Percentiles rank a stretch among this genome's conserved stretches.
Conservation (phyloP, 2,113 vertebrate genomes). For the Tychaedon coryphoeus region DNA sequence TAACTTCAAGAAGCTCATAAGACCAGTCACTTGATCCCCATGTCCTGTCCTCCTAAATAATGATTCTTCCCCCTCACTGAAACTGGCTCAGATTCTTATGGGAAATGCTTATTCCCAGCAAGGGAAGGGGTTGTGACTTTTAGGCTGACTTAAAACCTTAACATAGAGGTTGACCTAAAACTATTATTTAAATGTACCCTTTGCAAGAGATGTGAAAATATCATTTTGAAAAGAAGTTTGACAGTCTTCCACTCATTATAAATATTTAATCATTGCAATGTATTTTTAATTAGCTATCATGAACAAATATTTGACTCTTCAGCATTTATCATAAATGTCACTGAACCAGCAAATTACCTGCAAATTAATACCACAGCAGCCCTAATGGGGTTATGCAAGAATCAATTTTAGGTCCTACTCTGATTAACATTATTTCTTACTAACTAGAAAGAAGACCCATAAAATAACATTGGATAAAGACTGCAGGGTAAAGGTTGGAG, state of each 20-base stretch:
- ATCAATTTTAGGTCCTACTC: neutral
- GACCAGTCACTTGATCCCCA: neutral
- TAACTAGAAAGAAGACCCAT: neutral
- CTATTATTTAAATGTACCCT: neutral
- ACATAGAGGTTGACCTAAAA: neutral
- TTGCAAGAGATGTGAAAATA: neutral
- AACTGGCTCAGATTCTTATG: neutral
- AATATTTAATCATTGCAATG: slow-evolving; percentile 11
- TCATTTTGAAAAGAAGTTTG: neutral
- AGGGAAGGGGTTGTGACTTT: neutral
- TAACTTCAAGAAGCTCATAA: neutral
- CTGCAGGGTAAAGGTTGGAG: neutral
- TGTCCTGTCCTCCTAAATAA: neutral
- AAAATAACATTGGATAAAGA: neutral
- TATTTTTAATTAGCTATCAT: slow-evolving; percentile 13
- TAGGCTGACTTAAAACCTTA: neutral
- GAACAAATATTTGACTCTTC: neutral
- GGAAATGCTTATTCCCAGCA: neutral
- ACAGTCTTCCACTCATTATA: neutral
- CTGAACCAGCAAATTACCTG: slow-evolving; percentile 2
- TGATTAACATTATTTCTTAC: neutral
- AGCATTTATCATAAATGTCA: slow-evolving; percentile 6
- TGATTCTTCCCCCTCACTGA: neutral
- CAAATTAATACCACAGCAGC: neutral
- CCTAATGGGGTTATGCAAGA: neutral